Base-by-base conservation (phyloP, 2,797 vertebrate genomes). In the Characodon lateralis region DNA sequence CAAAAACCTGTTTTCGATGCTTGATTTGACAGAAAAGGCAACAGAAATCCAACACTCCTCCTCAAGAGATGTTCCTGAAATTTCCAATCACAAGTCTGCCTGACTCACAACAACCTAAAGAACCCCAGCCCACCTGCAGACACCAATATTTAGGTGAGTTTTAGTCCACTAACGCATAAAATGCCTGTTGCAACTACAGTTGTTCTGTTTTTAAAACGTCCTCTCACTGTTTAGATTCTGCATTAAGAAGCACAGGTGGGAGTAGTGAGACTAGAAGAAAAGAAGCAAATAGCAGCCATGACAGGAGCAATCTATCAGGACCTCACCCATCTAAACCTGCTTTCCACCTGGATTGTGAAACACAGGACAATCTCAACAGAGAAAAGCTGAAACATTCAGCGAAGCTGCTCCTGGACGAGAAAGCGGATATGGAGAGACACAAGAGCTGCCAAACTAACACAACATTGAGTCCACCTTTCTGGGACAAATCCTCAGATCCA, bases 21-120 rank as follows among this genome's bases (percentile, higher is more conserved):
- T 26, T 71, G 9, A 55, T 39, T 86, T 18, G 56, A 71, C 76
- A 92, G 90, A 87, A 78, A 78, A 74, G 66, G 20, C 83, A 83
- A 68, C 73, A 89, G 22, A 87, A 84, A 20, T 16, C 51, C 8
- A 68, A 55, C 26, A 28, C 66, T 55, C 22, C 72, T 22, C 59
- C 73, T 22, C 58, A 0, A n/a, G 78, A 84, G 13, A 13, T 22
- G 16, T 46, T 73, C 22, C n/a, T 76, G 0, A 78, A 83, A n/a
- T 5, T 10, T 68, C 50, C 77, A 9, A 56, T 26, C 6, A 18
- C 31, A 35, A 5, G 46, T 58, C 71, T 5, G 1, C 70, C 59
- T 53, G 72, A 72, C 35, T 35, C 46, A 5, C 56, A 16, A 1
- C 68, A 78, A 48, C 70, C 41, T 9, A 18, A 74, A 16, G 79